These are phyloP conservation scores for Seriola rivoliana DNA, from an alignment of 2,113 vertebrate species.

Conservation along the genomic window DNA sequence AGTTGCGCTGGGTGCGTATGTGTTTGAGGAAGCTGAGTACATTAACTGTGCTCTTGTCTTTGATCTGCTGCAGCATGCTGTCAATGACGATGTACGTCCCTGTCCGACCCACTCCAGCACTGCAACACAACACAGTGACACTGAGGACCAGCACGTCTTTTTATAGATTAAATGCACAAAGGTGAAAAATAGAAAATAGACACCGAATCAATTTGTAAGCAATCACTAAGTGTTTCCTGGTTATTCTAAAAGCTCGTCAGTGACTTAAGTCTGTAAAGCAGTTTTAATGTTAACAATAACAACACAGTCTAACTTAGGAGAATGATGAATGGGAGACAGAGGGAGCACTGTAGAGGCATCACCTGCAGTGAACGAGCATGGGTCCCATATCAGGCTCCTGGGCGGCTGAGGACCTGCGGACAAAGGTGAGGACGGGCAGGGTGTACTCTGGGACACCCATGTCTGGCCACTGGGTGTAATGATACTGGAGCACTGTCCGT, in stretches of 20 bases:
- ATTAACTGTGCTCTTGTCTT: slow-evolving; percentile 94
- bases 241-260: background rate
- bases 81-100: slow-evolving; percentile 97
- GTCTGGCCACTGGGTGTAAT: slow-evolving; percentile 98
- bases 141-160: background rate
- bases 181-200: no score
- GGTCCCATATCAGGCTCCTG: slow-evolving; percentile 90
- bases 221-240: background rate
- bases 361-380: slow-evolving; percentile 96
- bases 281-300: background rate
- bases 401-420: slow-evolving; percentile 91
- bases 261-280: background rate
- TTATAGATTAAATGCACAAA: no score
- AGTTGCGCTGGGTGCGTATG: slow-evolving; percentile 97
- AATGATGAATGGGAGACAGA: background rate
- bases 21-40: slow-evolving; percentile 96
- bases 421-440: slow-evolving; percentile 93
- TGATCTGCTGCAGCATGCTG: slow-evolving; percentile 97
- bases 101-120: slow-evolving; percentile 95
- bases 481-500: slow-evolving; percentile 92
- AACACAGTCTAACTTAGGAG: background rate
- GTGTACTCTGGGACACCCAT: slow-evolving; percentile 96
- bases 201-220: background rate
- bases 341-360: slow-evolving; percentile 11
- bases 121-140: slow-evolving; percentile 69